Evolutionary conservation across 2,113 vertebrate species (phyloP).

Genomic region (Talpa occidentalis): DNA sequence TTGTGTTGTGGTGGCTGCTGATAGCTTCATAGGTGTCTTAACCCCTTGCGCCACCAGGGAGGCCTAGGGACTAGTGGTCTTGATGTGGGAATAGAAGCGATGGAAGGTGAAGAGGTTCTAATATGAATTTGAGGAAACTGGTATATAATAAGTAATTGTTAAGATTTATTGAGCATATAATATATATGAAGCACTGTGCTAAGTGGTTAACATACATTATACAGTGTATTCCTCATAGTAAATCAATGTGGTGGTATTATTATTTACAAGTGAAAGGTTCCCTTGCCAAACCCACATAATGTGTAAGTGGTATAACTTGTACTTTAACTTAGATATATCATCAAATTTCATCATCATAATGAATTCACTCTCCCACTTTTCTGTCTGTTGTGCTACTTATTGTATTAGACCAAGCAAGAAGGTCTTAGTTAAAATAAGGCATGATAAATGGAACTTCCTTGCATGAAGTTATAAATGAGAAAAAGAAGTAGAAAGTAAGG

Average conservation of each 20-base stretch:
- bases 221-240: neutral
- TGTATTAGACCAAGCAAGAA: neutral
- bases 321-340: neutral
- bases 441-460: neutral
- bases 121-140: neutral
- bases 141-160: neutral
- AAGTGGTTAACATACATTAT: neutral
- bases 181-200: neutral
- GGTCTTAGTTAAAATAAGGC: neutral
- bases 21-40: too few species aligned
- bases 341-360: neutral
- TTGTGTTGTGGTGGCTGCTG: too few species aligned
- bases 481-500: neutral
- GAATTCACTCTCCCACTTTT: fast-evolving
- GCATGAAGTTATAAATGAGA: neutral
- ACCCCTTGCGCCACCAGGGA: too few species aligned
- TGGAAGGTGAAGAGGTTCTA: neutral
- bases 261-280: neutral
- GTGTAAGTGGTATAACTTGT: neutral
- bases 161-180: neutral
- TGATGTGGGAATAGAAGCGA: neutral
- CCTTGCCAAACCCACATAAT: neutral
- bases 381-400: neutral
- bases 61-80: neutral
- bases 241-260: neutral